Evolutionary conservation across 1,140 invertebrate genomes (phyloP).

Genomic region (Pseudomyrmex gracilis): DNA sequence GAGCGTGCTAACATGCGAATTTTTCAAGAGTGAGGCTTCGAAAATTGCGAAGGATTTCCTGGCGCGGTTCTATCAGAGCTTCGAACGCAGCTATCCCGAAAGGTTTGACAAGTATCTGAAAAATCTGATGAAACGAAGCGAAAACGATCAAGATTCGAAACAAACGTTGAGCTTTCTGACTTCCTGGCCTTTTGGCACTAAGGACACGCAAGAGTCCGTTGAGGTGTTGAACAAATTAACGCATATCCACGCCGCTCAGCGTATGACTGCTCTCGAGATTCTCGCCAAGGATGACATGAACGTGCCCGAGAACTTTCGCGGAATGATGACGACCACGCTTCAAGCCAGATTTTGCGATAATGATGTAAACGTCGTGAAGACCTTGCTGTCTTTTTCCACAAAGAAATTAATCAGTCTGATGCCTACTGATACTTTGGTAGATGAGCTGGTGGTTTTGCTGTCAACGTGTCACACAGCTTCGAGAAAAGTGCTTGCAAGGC

Average conservation of each 20-base stretch:
- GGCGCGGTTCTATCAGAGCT: conserved; percentile 81
- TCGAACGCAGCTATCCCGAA: conserved; percentile 89
- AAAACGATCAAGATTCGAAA: conserved; percentile 66
- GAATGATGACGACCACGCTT: conserved; percentile 76
- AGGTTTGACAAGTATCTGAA: conserved; percentile 87
- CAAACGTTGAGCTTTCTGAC: conserved; percentile 78
- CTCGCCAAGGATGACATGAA: conserved; percentile 69
- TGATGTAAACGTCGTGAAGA: conserved; percentile 76
- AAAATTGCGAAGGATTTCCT: conserved; percentile 72
- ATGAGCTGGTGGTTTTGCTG: conserved; percentile 78
- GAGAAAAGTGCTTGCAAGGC: conserved; percentile 73
- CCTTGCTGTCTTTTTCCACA: conserved; percentile 76
- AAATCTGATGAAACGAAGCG: conserved; percentile 73
- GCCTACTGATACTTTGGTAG: conserved; percentile 73
- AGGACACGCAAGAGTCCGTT: conserved; percentile 82
- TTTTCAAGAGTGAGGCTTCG: conserved; percentile 69
- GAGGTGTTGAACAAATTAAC: conserved; percentile 89
- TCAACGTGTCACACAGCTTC: conserved; percentile 76
- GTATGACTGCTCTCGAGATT: conserved; percentile 87
- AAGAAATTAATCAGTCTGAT: conserved; percentile 76
- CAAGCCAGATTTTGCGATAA: conserved; percentile 79
- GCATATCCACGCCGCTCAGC: conserved; percentile 87
- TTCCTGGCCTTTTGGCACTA: conserved; percentile 76
- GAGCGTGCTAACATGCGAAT: conserved; percentile 65
- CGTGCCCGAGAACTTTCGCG: conserved; percentile 76